Evolutionary conservation across 2,888 invertebrate genomes (phyloP).

Genomic region (Lysandra bellargus): DNA sequence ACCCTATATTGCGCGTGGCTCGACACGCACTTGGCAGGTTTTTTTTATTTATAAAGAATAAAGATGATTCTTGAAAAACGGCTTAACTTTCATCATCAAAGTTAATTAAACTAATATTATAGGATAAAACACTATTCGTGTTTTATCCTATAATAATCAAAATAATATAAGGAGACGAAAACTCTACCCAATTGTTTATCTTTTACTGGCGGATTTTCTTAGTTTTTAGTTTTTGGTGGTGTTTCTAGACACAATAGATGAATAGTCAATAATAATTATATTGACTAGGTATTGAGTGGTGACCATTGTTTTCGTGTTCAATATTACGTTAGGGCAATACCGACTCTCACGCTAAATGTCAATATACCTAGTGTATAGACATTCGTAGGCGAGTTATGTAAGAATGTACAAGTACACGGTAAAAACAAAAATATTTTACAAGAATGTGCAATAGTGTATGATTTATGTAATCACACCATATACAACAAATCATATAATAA

Average conservation of each 20-base stretch:
- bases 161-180: no score
- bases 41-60: no score
- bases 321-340: constrained; percentile 55
- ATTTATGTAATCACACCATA: constrained; percentile 23
- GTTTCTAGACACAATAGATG: constrained; percentile 5
- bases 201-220: neutral
- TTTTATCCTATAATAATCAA: no score
- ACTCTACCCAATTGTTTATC: neutral
- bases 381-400: constrained; percentile 34
- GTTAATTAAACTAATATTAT: no score
- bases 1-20: no score
- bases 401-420: constrained; percentile 33
- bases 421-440: constrained; percentile 27
- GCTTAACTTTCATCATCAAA: no score
- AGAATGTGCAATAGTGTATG: neutral
- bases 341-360: constrained; percentile 52
- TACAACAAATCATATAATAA: neutral
- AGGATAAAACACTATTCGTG: no score
- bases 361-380: constrained; percentile 35
- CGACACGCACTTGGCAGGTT: no score
- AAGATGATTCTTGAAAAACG: no score
- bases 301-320: constrained; percentile 35
- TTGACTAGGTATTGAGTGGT: constrained; percentile 21
- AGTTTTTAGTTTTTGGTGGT: no score
- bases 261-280: constrained; percentile 4